Conservation (phyloP, 2,888 invertebrate genomes). For the Cinara cedri region DNA sequence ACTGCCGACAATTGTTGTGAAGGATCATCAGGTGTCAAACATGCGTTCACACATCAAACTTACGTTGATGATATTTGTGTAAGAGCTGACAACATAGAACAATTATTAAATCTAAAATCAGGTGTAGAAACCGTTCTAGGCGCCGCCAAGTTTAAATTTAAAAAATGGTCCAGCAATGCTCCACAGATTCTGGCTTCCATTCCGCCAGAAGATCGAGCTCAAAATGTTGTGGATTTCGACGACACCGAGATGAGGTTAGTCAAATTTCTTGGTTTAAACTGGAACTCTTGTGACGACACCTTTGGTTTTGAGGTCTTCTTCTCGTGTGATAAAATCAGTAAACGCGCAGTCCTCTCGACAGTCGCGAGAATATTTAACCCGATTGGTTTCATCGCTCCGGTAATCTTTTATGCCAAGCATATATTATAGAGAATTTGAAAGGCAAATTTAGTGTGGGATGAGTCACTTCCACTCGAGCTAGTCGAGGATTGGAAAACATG, state of each 20-base stretch:
- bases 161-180: constrained; percentile 8
- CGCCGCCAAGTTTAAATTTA: not conserved
- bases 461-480: not conserved
- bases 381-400: constrained; percentile 51
- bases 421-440: not conserved
- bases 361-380: constrained; percentile 58
- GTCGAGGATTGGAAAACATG: not conserved
- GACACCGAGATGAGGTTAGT: not conserved
- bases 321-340: constrained; percentile 34
- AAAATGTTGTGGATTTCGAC: not conserved
- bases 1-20: not conserved
- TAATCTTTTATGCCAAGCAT: constrained; percentile 47
- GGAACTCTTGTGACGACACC: constrained; percentile 55
- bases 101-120: not conserved
- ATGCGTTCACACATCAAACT: not conserved
- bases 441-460: not conserved
- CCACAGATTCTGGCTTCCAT: not conserved
- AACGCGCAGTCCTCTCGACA: constrained; percentile 58
- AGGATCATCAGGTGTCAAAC: not conserved
- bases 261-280: constrained; percentile 58
- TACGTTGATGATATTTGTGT: not conserved
- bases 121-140: not conserved
- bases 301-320: constrained; percentile 51
- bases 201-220: not conserved
- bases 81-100: not conserved